Base-by-base conservation (phyloP, 2,113 vertebrate genomes). In the Talpa occidentalis region DNA sequence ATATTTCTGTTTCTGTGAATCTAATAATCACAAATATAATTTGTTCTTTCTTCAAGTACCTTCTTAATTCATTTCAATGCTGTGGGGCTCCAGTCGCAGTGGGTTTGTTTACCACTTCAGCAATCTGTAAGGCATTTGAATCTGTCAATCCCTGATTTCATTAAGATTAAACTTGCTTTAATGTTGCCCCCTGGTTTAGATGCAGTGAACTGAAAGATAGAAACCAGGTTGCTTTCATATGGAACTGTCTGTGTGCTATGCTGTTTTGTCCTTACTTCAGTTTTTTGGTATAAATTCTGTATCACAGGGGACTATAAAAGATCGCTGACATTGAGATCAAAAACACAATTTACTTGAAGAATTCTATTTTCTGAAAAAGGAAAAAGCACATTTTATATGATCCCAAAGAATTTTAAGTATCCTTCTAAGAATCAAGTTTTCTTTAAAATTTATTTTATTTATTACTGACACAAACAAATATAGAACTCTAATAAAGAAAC, bases 151-250 rank as follows among this genome's bases (percentile, higher is more conserved):
- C 66, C 32, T 91, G 91, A 95, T 87, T 95, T 95, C 59, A 89
- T 91, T 95, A 95, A 69, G 40, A 94, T 96, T 93, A 91, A 84
- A 83, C 40, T 79, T 59, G 21, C 62, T 91, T 89, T 91, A 88
- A 93, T 77, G 15, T n/a, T 40, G 24, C 32, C 21, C 28, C 26
- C 59, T 81, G 56, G 69, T 86, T 91, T 76, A 80, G 32, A 86
- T 16, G 79, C 86, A 90, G 54, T 67, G 47, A 95, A 85, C 5
- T 67, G 17, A 94, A 89, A 35, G 28, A 16, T 0, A 64, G 22
- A 90, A 94, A 77, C 14, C 16, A 72, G 5, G 52, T 30, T 94
- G 19, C 54, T 90, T n/a, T 64, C 26, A 40, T n/a, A 73, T 28
- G 35, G 12, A 90, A 42, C 32, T 92, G 24, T 49, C 49, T 77